Conservation (phyloP, 1,140 invertebrate species). For the Trichonephila clavipes region DNA sequence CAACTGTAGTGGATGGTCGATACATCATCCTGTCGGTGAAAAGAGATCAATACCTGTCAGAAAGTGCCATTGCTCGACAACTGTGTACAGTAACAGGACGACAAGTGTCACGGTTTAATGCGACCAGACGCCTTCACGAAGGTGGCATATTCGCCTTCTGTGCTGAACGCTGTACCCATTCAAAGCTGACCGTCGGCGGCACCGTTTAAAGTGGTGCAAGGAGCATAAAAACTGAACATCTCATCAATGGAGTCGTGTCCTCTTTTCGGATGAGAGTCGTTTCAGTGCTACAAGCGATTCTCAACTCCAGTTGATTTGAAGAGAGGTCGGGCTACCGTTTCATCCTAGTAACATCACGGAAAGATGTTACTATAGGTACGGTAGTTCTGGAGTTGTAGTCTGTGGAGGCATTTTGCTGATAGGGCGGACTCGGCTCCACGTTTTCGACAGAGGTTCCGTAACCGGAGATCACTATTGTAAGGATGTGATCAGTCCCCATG, state of each 20-base stretch:
- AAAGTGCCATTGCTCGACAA: background rate
- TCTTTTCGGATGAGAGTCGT: no score
- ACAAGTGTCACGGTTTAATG: background rate
- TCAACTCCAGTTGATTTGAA: background rate
- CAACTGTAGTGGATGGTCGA: background rate
- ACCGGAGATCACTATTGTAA: no score
- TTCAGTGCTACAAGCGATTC: background rate
- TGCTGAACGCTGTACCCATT: background rate
- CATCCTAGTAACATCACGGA: conserved; percentile 32
- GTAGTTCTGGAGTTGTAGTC: background rate
- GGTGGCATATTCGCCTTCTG: background rate
- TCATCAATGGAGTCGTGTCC: background rate
- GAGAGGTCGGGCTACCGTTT: background rate
- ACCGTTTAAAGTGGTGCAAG: background rate
- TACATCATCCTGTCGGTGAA: background rate
- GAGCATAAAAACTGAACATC: background rate
- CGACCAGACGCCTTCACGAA: background rate
- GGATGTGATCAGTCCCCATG: no score
- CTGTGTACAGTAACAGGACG: no score
- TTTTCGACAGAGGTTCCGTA: no score
- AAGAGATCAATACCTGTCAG: background rate
- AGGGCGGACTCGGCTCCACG: no score
- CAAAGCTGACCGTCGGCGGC: background rate
- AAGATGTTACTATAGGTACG: background rate
- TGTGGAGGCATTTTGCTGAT: no score